These are phyloP conservation scores for Ametastegia equiseti DNA, from an alignment of 2,888 invertebrate genomes.

Conservation along the genomic window DNA sequence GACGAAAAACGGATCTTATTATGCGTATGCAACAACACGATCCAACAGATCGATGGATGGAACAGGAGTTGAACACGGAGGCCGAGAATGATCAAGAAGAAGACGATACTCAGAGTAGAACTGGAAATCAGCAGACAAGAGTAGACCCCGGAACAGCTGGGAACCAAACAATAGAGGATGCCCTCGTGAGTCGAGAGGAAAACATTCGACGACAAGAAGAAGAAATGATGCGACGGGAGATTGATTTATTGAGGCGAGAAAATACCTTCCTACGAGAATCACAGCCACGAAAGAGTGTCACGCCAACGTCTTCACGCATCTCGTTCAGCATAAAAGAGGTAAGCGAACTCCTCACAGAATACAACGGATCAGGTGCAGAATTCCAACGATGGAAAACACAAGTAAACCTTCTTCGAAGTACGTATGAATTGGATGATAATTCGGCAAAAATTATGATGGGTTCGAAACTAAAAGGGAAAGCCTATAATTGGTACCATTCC, in stretches of 20 bases:
- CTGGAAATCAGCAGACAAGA: too few relatives aligned
- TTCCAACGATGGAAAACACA: conserved; percentile 47
- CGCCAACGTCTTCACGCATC: neutral
- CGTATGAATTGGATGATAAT: conserved; percentile 47
- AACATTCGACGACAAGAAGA: too few relatives aligned
- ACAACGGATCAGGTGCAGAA: conserved; percentile 23
- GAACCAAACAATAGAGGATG: too few relatives aligned
- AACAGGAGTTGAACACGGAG: neutral
- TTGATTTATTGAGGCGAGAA: too few relatives aligned
- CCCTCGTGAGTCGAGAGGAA: too few relatives aligned
- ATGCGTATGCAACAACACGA: neutral
- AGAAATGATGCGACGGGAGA: neutral
- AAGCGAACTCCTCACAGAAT: conserved; percentile 42
- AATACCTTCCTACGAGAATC: neutral
- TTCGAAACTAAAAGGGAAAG: conserved; percentile 47
- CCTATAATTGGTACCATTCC: conserved; percentile 47
- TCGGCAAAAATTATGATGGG: conserved; percentile 38
- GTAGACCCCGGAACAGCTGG: too few relatives aligned
- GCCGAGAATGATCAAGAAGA: too few relatives aligned
- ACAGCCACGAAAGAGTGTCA: neutral
- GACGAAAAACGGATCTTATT: neutral
- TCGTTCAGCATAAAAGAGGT: conserved; percentile 1
- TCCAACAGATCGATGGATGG: neutral
- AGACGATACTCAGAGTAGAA: too few relatives aligned
- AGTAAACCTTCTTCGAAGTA: neutral